Conservation (phyloP, 2,113 vertebrate species). For the Paracanthobrama guichenoti region DNA sequence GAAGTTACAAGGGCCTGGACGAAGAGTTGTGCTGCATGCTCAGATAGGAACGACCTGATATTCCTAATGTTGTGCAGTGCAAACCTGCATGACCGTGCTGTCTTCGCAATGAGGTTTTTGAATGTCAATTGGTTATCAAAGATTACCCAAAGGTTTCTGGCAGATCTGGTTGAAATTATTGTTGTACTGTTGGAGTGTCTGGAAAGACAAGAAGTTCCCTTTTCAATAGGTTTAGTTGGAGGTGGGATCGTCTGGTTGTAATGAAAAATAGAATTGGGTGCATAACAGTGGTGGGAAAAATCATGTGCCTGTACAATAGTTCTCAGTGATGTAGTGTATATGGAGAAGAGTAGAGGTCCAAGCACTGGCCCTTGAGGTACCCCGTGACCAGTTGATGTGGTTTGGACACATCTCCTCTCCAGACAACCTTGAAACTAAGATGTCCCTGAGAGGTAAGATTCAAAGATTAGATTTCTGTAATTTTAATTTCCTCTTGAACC, state of each 20-base stretch:
- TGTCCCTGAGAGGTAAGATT: neutral
- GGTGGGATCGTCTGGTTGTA: neutral
- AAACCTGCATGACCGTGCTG: neutral
- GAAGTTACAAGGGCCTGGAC: neutral
- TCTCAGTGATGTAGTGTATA: neutral
- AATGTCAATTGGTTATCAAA: neutral
- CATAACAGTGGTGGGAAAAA: neutral
- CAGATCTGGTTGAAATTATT: neutral
- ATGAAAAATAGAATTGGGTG: neutral
- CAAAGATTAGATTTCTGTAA: neutral
- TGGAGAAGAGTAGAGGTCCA: neutral
- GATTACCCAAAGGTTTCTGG: neutral
- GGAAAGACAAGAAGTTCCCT: neutral
- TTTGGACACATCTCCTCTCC: neutral
- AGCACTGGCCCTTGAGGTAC: neutral
- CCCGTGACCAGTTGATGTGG: neutral
- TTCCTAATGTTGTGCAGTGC: neutral
- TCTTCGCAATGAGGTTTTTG: neutral
- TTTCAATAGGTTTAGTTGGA: neutral
- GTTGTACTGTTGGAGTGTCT: neutral
- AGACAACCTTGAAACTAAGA: neutral
- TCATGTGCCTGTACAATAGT: neutral
- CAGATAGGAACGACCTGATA: neutral
- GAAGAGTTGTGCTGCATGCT: neutral
- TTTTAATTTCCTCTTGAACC: slow-evolving; percentile 3